These are phyloP conservation scores for Eleutherodactylus coqui DNA, from an alignment of 2,797 vertebrate species.

Conservation along the genomic window DNA sequence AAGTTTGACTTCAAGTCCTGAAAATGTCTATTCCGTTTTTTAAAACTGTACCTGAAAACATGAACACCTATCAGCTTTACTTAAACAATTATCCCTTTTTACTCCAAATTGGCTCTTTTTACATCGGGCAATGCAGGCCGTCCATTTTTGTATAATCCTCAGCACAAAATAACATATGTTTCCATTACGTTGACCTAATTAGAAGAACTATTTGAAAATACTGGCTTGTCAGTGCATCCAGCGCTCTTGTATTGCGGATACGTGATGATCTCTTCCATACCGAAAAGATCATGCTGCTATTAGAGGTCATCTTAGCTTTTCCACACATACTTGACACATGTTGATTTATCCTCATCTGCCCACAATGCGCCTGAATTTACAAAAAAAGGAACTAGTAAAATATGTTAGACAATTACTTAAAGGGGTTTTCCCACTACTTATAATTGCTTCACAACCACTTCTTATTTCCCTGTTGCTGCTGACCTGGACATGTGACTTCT, in stretches of 20 bases:
- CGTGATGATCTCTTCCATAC: slow-evolving; percentile 40
- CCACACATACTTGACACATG: slow-evolving; percentile 14
- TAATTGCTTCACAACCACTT: too few relatives aligned
- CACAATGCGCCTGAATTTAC: slow-evolving; percentile 40
- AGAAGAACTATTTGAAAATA: slow-evolving; percentile 9
- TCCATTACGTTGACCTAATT: not conserved
- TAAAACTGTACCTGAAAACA: too few relatives aligned
- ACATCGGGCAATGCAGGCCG: not conserved
- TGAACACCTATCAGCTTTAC: too few relatives aligned
- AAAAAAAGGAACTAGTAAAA: slow-evolving; percentile 31
- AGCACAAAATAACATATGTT: not conserved
- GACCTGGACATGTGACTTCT: too few relatives aligned
- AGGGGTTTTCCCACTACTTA: too few relatives aligned
- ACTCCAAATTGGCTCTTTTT: too few relatives aligned
- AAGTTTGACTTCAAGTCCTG: too few relatives aligned
- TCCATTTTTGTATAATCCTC: not conserved
- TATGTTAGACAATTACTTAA: slow-evolving; percentile 40
- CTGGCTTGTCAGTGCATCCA: slow-evolving; percentile 15
- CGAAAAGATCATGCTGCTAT: not conserved
- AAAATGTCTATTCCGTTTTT: too few relatives aligned
- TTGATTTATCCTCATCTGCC: slow-evolving; percentile 48
- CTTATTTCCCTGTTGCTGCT: too few relatives aligned
- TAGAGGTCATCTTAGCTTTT: slow-evolving; percentile 25
- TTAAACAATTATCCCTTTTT: too few relatives aligned
- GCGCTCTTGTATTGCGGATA: slow-evolving; percentile 34